Conservation (phyloP, 1,140 invertebrate genomes). For the Lepidurus arcticus region DNA sequence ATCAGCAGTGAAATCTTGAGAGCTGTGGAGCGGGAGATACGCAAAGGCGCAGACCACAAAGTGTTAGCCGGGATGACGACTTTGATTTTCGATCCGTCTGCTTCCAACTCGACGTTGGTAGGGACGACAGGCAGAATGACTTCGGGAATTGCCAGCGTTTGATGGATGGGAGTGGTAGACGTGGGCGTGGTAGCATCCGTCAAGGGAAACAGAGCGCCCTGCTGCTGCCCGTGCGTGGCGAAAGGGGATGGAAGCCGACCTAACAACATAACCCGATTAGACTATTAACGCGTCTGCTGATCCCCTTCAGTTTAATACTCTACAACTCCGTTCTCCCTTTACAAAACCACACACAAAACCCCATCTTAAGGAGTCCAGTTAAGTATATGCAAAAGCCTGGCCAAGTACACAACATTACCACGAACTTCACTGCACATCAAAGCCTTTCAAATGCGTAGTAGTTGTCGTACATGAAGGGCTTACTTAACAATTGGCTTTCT, state of each 20-base stretch:
- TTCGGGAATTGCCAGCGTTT: constrained; percentile 22
- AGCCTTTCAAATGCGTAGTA: no score
- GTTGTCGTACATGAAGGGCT: no score
- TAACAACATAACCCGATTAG: constrained; percentile 22
- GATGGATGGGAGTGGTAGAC: neutral
- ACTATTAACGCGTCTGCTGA: constrained; percentile 10
- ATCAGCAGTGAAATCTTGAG: constrained; percentile 70
- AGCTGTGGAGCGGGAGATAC: constrained; percentile 24
- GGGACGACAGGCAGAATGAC: constrained; percentile 9
- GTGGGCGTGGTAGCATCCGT: constrained; percentile 17
- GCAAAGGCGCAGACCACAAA: constrained; percentile 27
- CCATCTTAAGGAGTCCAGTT: neutral
- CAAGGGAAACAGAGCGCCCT: constrained; percentile 1
- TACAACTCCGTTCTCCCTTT: neutral
- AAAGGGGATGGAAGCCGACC: constrained; percentile 9
- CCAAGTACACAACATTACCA: no score
- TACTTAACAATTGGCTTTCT: no score
- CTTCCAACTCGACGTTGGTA: constrained; percentile 29
- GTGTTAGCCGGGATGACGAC: constrained; percentile 29
- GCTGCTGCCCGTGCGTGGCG: constrained; percentile 8
- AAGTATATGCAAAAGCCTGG: neutral
- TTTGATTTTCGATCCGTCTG: constrained; percentile 27
- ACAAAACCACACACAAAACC: neutral
- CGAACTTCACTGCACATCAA: no score
- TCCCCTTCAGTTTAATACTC: neutral